Base-by-base conservation (phyloP, 2,797 vertebrate genomes). In the Pseudomugil tenellus region DNA sequence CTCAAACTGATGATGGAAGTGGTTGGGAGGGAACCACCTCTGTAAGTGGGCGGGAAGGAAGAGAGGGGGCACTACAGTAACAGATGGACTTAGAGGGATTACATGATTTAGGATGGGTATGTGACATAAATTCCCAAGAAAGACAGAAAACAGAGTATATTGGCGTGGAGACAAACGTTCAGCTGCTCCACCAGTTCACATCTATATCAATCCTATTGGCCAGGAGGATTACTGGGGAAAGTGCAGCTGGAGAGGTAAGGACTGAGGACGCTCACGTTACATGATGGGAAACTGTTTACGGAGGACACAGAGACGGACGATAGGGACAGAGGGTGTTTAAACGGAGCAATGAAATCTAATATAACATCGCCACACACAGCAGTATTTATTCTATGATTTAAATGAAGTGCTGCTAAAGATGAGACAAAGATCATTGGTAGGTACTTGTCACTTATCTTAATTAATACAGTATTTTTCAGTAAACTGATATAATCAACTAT, bases 11-110 rank as follows among this genome's bases (percentile, higher is more conserved):
- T 29, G 17, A 6, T 60, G 32, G 55, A 67, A n/a, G 76, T 71
- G 64, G 48, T 37, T 35, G 26, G 49, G 61, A 60, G 29, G 59
- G 53, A 75, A 19, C 37, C 23, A 53, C 64, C 60, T 64, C 52
- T 76, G 52, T 72, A 69, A 60, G 63, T 54, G 53, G 61, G 58
- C 57, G 53, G 79, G 65, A 66, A 26, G 41, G 76, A 84, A 82
- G 73, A 77, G 84, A 77, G 84, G 73, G 81, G 79, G 78, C 55
- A 84, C 81, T 68, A 62, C 68, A 77, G 77, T 74, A 89, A 83
- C 89, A 92, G 92, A 92, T 92, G 91, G 91, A 91, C 80, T 91
- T 80, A 79, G 78, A 86, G 83, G 91, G 93, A 94, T 95, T 94
- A 94, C 76, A 86, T 67, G 84, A 86, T 87, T 90, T 84, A 84